Evolutionary conservation across 1,140 invertebrate genomes (phyloP), one percentile per base, ranked within the genome.

Genomic region (Bombus cullumanus): DNA sequence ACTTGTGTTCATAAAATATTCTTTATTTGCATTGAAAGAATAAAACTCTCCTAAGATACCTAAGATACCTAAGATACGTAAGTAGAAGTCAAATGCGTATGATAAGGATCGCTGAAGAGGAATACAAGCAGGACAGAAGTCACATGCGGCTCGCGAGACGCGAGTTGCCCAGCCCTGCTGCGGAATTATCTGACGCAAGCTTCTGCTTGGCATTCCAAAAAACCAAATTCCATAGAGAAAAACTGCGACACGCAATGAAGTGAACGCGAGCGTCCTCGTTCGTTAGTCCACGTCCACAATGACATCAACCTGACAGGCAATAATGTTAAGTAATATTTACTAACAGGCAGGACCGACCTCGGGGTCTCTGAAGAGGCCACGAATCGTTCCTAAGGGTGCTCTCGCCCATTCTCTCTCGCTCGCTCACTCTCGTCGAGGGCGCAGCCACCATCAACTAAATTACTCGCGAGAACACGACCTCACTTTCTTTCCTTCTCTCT

Each of bases 271-370:
- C 22, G 79, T 76, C 64, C 80, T 76, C 85, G 71, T 91, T 91
- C 84, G 88, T 89, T 90, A 86, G 90, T 86, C 28, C 83, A 81
- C 64, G 75, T 78, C 57, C 64, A 59, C 82, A 72, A 75, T 91
- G 87, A 88, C 88, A 85, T 88, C 90, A 91, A 31, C 13, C 53
- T 69, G 82, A 66, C 89, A 87, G 79, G 88, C 90, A 92, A 92
- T 92, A 92, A 92, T 76, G 85, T 86, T 88, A 90, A 92, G 89
- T 92, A 92, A 92, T 92, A 92, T 92, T 92, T 92, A 91, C 91
- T 84, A 86, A 88, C 76, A 86, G 86, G 83, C 73, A 77, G 68
- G 80, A 72, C 59, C 71, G 71, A 53, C 83, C 76, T 85, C 59
- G 76, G 28, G 41, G 72, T 80, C 86, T 81, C 76, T 41, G 62